Base-by-base conservation (phyloP, 2,113 vertebrate genomes). In the Steatornis caripensis region DNA sequence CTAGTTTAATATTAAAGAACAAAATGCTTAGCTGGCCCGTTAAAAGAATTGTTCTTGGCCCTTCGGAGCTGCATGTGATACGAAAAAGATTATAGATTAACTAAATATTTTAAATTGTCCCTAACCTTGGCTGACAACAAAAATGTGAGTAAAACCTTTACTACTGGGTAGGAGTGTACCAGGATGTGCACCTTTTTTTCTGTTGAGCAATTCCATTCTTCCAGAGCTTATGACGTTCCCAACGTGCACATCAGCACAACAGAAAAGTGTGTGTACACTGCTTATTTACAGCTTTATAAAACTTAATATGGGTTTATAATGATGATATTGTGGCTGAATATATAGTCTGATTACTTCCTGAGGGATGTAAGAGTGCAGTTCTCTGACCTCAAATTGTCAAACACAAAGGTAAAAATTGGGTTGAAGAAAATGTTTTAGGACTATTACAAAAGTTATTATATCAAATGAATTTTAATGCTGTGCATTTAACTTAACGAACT, bases 71-170 rank as follows among this genome's bases (percentile, higher is more conserved):
- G 65, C 84, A 62, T 65, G 80, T 95, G 97, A 69, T 89, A 84
- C 84, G 76, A 57, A 87, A 69, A 84, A 69, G 80, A 46, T 97
- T 89, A 90, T 36, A 92, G 75, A 61, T 97, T 97, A 97, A 95
- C 95, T 71, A 71, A 75, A 19, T 81, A 79, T 78, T 95, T 91
- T 34, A 68, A 68, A 11, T 75, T 34, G 72, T 45, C 70, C 53
- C 91, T 93, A 82, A 70, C 57, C 64, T 76, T 87, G 72, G 29
- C 48, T 65, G 49, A 17, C 36, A 78, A 60, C 22, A 53, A 55
- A 89, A 78, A 76, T 71, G 21, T 60, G 39, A 81, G 30, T 90
- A 87, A 90, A 92, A 93, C 23, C 53, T 82, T 94, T 84, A 76
- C 37, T 83, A 0, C 19, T 19, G 29, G 16, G 9, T 84, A 43